A percentile compares a stretch with the other conserved stretches of the same genome.
phyloP scores from a whole-genome alignment of 2,888 invertebrate species.

The Temnothorax ravouxi region DNA sequence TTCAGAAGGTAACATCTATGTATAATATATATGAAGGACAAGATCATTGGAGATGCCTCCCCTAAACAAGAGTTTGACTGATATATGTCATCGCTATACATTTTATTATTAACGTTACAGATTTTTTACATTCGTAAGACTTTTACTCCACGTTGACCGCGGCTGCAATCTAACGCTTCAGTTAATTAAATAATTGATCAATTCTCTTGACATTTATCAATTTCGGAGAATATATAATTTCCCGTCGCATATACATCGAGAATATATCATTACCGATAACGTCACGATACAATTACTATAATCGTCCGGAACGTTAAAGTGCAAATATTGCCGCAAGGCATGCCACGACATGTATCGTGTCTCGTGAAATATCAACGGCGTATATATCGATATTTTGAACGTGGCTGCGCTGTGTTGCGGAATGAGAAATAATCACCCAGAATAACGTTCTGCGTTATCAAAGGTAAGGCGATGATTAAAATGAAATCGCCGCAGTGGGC shows the following conservation, averaged over 20 bases:
- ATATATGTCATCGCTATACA: no score
- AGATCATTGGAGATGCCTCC: no score
- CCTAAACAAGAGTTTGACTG: no score
- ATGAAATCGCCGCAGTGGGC: neutral
- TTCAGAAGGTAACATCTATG: no score
- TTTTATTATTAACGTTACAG: no score
- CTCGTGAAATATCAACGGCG: slow-evolving; percentile 25
- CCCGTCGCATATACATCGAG: neutral
- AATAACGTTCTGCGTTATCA: slow-evolving; percentile 25
- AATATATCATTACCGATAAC: slow-evolving; percentile 14
- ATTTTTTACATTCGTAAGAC: neutral
- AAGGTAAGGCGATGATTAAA: slow-evolving; percentile 24
- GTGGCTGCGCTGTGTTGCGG: neutral
- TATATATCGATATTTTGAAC: neutral
- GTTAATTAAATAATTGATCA: slow-evolving; percentile 8
- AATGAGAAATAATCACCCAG: neutral
- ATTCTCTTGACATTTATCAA: slow-evolving; percentile 9
- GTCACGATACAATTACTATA: slow-evolving; percentile 31
- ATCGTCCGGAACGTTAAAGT: slow-evolving; percentile 37
- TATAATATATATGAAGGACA: no score
- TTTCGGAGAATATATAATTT: slow-evolving; percentile 21
- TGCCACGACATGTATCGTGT: slow-evolving; percentile 6
- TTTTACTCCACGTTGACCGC: neutral
- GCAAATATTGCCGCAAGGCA: slow-evolving; percentile 39
- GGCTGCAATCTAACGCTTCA: neutral